Evolutionary conservation across 53 echinoderm and acorn worm species (phyloP), one percentile per base, ranked within the genome.

Genomic region (Holothuria scabra): DNA sequence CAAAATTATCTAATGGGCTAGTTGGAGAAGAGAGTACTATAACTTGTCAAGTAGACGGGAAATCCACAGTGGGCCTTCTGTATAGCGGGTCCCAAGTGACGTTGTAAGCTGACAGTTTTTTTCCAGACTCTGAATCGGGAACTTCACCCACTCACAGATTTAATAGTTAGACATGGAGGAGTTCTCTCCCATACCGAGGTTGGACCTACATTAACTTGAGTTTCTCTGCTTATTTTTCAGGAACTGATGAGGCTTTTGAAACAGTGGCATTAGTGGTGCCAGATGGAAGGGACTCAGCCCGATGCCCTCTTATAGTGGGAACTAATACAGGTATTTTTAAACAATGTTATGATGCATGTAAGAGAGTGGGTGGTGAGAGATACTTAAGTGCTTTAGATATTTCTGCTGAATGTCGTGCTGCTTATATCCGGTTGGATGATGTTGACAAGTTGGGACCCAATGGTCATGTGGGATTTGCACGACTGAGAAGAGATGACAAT

Each of bases 41-140:
- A 48, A 10, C 11, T 10, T 48, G 48, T 48, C 48, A 48, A 5
- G 12, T 48, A 48, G 48, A 48, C 12, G 48, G 48, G 12, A 48
- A 8, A 48, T 12, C 48, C 81, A 4, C 32, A 0, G 19, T 87
- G 80, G 52, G 60, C 60, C 49, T 91, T 20, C 74, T 91, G 21
- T 88, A 91, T 65, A 85, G 91, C 82, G 91, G 91, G 13, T 91
- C 91, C 0, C 91, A 91, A 34, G 88, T 91, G 0, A 89, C 90
- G 37, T 48, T 48, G 5, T 48, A 10, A 48, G 48, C 19, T 5
- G 34, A 68, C n/a, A n/a, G n/a, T 52, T 37, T 70, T 93, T 10
- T 86, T 87, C 41, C 38, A 85, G 19, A 30, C 28, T 2, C 66
- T 93, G 9, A 48, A 65, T 5, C 46, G 33, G 7, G 66, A 69